These are phyloP conservation scores for Onychostruthus taczanowskii DNA, from an alignment of 2,113 vertebrate species.

Conservation along the genomic window DNA sequence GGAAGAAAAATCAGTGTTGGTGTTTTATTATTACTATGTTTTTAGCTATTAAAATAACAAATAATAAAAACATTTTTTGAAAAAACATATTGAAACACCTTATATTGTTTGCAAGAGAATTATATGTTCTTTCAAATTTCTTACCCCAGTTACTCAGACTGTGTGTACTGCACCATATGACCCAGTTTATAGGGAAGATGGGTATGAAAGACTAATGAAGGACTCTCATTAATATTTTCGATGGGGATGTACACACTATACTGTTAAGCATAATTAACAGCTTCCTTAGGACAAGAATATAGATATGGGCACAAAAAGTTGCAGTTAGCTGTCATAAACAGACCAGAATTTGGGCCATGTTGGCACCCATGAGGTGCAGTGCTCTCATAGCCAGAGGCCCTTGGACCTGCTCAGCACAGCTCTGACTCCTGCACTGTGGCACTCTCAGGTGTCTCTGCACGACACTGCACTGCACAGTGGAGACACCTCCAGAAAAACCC, in stretches of 20 bases:
- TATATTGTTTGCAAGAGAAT: neutral
- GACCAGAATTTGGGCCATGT: neutral
- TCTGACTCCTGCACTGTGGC: neutral
- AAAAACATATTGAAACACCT: neutral
- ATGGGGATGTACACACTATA: neutral
- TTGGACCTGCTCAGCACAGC: neutral
- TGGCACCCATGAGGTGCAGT: neutral
- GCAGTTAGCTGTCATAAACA: neutral
- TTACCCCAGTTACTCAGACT: neutral
- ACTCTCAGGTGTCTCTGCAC: neutral
- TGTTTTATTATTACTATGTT: neutral
- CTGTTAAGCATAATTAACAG: neutral
- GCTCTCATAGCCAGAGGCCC: fast-evolving
- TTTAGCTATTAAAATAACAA: neutral
- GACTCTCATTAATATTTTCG: neutral
- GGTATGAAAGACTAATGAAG: neutral
- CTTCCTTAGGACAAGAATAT: neutral
- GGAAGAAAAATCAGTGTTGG: neutral
- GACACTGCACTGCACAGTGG: no score
- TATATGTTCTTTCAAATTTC: neutral
- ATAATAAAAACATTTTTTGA: neutral
- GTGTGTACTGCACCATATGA: neutral
- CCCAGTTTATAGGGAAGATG: neutral
- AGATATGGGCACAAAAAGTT: neutral
- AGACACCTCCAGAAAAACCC: neutral